A percentile compares a stretch with the other conserved stretches of the same genome.
Evolutionary conservation across 2,888 invertebrate genomes (phyloP).

Genomic region (Cepaea hortensis): DNA sequence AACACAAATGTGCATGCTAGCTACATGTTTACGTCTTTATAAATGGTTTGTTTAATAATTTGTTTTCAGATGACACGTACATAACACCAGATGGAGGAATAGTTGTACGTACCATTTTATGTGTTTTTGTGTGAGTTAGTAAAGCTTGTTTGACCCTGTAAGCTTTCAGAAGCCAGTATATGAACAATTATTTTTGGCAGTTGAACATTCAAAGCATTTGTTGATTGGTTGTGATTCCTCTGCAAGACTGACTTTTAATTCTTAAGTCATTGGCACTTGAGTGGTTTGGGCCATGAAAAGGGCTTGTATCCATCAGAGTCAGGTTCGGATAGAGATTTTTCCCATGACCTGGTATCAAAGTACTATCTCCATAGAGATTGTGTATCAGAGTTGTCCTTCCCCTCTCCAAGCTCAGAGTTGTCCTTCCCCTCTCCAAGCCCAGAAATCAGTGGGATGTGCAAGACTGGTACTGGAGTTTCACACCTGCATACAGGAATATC

Average conservation of each 20-base stretch:
- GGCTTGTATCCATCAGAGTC: no score
- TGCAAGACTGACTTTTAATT: not conserved
- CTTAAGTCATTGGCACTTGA: no score
- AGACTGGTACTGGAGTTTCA: no score
- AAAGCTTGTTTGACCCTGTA: not conserved
- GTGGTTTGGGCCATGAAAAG: no score
- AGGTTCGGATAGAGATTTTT: no score
- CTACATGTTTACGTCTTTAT: not conserved
- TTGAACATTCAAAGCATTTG: not conserved
- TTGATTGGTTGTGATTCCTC: not conserved
- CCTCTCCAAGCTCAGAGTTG: no score
- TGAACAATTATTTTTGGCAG: not conserved
- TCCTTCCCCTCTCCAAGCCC: no score
- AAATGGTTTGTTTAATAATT: not conserved
- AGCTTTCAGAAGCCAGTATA: not conserved
- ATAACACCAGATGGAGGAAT: not conserved
- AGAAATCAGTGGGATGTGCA: no score
- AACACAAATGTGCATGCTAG: not conserved
- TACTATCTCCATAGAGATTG: no score
- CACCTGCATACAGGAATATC: no score
- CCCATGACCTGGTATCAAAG: no score
- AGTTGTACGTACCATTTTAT: not conserved
- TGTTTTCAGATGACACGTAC: conserved; percentile 13
- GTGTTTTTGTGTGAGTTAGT: not conserved
- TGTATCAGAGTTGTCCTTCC: no score